These are phyloP conservation scores for Trichonephila clavipes DNA, from an alignment of 1,140 invertebrate species.

Conservation along the genomic window DNA sequence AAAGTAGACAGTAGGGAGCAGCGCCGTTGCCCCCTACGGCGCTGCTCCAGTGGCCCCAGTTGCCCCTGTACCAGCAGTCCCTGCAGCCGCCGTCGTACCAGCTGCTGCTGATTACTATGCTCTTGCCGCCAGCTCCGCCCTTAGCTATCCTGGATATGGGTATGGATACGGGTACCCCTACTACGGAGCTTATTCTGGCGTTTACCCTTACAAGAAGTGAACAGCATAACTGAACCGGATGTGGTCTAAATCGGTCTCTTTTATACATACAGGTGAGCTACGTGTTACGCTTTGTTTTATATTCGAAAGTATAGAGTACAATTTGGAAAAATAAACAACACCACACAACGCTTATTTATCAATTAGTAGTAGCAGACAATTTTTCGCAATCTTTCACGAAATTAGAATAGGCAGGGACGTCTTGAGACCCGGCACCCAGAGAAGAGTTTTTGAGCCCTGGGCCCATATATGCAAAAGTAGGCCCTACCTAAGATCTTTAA, in stretches of 20 bases:
- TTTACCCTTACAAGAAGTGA: conserved; percentile 42
- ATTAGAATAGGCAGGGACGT: too few species aligned
- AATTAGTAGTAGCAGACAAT: too few species aligned
- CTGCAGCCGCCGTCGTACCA: not conserved
- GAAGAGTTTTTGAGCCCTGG: too few species aligned
- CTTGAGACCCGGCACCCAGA: too few species aligned
- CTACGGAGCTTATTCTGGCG: not conserved
- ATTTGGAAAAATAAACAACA: too few species aligned
- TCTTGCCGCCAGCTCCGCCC: not conserved
- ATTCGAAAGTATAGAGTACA: not conserved
- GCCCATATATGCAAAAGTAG: too few species aligned
- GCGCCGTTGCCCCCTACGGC: not conserved
- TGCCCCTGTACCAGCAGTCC: not conserved
- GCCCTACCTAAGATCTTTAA: too few species aligned
- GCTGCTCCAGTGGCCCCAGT: not conserved
- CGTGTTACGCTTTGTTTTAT: not conserved
- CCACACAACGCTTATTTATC: too few species aligned
- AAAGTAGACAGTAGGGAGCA: too few species aligned
- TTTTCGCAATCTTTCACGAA: too few species aligned
- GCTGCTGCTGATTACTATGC: conserved; percentile 24
- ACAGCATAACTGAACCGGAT: not conserved
- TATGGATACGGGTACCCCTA: conserved; percentile 63
- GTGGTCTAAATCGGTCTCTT: not conserved
- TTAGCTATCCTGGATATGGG: conserved; percentile 23
- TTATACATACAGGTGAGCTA: conserved; percentile 33